Percentiles rank a stretch among this genome's conserved stretches.
These are phyloP conservation scores for Meteorus colon DNA, from an alignment of 2,888 invertebrate species.

Conservation along the genomic window DNA sequence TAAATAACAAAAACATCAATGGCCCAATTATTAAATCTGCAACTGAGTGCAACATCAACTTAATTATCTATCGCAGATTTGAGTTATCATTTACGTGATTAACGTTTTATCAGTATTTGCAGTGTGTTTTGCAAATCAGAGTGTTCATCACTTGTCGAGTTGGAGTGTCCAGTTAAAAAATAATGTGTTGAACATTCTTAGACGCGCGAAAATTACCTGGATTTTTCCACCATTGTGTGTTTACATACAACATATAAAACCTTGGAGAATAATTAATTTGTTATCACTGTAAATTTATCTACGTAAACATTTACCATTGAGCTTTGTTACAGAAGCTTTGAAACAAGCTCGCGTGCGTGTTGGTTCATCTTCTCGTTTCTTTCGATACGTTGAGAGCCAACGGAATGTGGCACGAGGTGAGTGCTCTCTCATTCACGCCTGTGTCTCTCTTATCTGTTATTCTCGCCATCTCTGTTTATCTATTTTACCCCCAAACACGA, in stretches of 20 bases:
- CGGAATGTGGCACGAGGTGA: constrained; percentile 73
- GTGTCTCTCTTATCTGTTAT: constrained; percentile 43
- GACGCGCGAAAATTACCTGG: constrained; percentile 42
- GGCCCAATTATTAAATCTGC: neutral
- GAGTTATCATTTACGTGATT: neutral
- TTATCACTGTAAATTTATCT: neutral
- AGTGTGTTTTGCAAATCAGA: constrained; percentile 11
- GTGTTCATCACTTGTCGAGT: neutral
- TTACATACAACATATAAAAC: neutral
- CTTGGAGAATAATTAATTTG: neutral
- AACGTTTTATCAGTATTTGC: neutral
- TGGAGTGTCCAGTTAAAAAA: neutral
- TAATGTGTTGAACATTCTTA: constrained; percentile 42
- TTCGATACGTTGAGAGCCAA: constrained; percentile 57
- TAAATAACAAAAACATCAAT: neutral
- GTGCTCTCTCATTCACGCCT: constrained; percentile 52
- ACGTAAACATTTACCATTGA: neutral
- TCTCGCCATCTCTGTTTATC: constrained; percentile 28
- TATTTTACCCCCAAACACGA: neutral
- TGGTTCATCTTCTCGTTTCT: constrained; percentile 47
- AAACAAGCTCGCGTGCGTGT: constrained; percentile 14
- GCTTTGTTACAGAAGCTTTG: neutral
- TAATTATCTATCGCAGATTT: neutral
- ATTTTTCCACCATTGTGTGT: constrained; percentile 1
- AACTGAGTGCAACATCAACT: neutral